Evolutionary conservation across 2,888 invertebrate species (phyloP).

Genomic region (Sminthurinus aureus): DNA sequence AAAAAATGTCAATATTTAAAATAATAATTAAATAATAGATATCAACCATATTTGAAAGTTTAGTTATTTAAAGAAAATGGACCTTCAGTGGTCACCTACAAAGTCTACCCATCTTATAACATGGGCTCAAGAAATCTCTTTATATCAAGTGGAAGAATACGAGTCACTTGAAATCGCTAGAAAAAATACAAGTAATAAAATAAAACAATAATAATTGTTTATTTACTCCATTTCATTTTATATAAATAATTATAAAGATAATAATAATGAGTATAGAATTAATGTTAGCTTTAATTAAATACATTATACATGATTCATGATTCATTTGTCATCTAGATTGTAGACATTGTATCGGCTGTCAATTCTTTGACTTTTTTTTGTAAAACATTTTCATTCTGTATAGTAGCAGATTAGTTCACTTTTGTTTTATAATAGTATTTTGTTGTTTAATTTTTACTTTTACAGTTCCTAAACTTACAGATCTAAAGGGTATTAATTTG

Average conservation of each 20-base stretch:
- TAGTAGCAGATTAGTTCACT: neutral
- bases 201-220: too few species aligned
- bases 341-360: neutral
- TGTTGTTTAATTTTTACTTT: constrained; percentile 15
- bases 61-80: constrained; percentile 68
- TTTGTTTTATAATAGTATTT: neutral
- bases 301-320: neutral
- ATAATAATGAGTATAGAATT: too few species aligned
- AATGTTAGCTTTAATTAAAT: too few species aligned
- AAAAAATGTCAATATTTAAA: too few species aligned
- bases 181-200: too few species aligned
- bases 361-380: neutral
- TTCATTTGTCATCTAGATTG: neutral
- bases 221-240: too few species aligned
- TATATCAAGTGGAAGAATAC: constrained; percentile 76
- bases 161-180: too few species aligned
- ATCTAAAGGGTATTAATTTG: constrained; percentile 73
- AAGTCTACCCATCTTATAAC: constrained; percentile 82
- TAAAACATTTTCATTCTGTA: neutral
- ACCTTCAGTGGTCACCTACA: constrained; percentile 88
- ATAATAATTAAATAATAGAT: too few species aligned
- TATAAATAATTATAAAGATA: too few species aligned
- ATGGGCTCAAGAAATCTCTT: constrained; percentile 87
- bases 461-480: constrained; percentile 66
- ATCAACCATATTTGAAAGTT: too few species aligned